Conservation (phyloP, 2,113 vertebrate genomes). For the Picathartes gymnocephalus region DNA sequence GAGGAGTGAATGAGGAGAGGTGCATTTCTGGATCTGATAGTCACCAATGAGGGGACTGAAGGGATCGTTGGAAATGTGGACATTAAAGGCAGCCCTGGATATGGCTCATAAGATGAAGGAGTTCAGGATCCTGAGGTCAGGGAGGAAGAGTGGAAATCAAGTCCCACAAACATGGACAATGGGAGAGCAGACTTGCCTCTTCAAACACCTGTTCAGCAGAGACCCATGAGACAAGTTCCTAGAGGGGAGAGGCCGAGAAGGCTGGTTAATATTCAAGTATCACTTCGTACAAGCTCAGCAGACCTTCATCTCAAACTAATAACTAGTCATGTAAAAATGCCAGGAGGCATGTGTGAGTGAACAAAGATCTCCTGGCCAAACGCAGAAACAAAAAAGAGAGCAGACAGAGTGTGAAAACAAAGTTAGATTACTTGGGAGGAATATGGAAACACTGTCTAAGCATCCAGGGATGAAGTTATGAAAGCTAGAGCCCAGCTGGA, state of each 20-base stretch:
- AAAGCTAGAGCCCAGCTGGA: background rate
- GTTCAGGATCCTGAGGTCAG: background rate
- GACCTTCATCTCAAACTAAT: background rate
- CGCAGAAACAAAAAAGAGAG: background rate
- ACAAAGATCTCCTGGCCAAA: background rate
- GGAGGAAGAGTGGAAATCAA: background rate
- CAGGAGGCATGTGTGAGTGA: background rate
- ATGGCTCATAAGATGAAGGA: background rate
- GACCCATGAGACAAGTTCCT: background rate
- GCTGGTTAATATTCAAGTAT: background rate
- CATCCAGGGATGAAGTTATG: no score
- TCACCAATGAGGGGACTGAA: background rate
- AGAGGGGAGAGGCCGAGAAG: background rate
- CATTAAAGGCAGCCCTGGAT: background rate
- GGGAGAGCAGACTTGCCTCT: background rate
- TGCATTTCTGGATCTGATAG: background rate
- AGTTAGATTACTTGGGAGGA: background rate
- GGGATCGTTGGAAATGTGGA: accelerated
- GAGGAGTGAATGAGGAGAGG: background rate
- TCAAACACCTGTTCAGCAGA: background rate
- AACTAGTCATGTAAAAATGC: background rate
- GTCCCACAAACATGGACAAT: background rate
- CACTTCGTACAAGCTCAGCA: background rate
- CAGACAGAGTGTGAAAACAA: background rate
- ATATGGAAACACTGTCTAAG: background rate